Evolutionary conservation across 2,797 vertebrate genomes (phyloP).

Genomic region (Eulemur albifrons): DNA sequence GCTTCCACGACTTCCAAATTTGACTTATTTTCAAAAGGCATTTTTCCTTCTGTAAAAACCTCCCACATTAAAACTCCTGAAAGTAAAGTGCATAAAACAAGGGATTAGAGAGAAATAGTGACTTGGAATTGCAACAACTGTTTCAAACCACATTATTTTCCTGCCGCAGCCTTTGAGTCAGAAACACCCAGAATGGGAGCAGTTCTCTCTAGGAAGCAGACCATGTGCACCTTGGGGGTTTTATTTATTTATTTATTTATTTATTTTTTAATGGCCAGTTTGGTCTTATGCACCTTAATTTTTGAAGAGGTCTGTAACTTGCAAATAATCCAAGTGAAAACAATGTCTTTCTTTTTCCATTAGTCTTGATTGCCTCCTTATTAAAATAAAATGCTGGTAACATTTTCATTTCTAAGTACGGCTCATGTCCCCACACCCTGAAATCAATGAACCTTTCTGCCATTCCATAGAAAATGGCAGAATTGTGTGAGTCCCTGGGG

Average conservation of each 20-base stretch:
- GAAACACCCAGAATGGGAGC: background rate
- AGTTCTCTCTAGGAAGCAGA: background rate
- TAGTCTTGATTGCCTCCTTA: background rate
- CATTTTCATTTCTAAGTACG: background rate
- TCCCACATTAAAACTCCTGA: conserved; percentile 95
- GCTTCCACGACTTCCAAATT: conserved; percentile 90
- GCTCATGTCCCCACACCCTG: background rate
- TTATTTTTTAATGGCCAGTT: too few relatives aligned
- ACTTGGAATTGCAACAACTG: background rate
- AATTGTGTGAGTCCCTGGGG: background rate
- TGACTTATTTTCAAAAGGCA: conserved; percentile 89
- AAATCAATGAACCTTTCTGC: background rate
- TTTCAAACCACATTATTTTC: background rate
- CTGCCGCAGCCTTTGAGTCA: background rate
- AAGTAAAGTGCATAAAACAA: conserved; percentile 41
- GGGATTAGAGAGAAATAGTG: background rate
- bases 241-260: too few relatives aligned
- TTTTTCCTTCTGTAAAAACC: conserved; percentile 90
- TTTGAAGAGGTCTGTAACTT: background rate
- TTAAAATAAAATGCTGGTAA: background rate
- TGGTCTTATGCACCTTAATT: background rate
- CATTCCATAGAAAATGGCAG: background rate
- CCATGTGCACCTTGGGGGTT: background rate
- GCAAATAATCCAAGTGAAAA: background rate
- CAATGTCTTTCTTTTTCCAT: background rate